Percentiles rank a stretch among this genome's conserved stretches.
phyloP scores from a whole-genome alignment of 1,140 invertebrate genomes.

The honey bee (Apis mellifera) region DNA sequence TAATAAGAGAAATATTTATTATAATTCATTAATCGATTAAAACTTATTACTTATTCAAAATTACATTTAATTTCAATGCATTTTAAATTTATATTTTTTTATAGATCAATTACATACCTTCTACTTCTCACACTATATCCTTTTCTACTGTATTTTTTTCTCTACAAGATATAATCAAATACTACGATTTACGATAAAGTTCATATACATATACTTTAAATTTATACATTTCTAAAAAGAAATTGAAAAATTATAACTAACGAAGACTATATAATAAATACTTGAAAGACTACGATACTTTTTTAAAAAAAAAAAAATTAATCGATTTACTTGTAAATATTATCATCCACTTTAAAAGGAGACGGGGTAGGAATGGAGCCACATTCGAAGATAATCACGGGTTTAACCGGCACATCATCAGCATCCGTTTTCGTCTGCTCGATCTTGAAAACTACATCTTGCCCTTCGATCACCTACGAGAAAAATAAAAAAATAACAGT shows the following conservation, averaged over 20 bases:
- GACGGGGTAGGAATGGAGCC: slow-evolving; percentile 83
- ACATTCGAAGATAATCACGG: slow-evolving; percentile 86
- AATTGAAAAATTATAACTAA: background rate
- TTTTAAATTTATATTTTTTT: too few relatives aligned
- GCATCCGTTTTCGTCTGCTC: slow-evolving; percentile 90
- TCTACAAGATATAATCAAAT: too few relatives aligned
- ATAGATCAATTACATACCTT: too few relatives aligned
- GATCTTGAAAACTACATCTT: slow-evolving; percentile 92
- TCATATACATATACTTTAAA: too few relatives aligned
- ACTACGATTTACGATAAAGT: too few relatives aligned
- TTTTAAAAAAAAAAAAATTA: background rate
- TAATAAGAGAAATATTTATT: background rate
- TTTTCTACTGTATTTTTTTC: too few relatives aligned
- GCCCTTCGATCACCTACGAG: slow-evolving; percentile 87
- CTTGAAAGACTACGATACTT: background rate
- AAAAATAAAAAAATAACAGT: background rate
- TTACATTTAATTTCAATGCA: background rate
- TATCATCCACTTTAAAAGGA: slow-evolving; percentile 86
- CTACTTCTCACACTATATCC: too few relatives aligned
- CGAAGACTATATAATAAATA: background rate
- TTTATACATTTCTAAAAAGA: background rate
- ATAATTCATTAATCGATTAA: background rate
- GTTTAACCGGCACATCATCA: slow-evolving; percentile 86
- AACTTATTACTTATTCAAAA: background rate
- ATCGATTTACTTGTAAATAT: slow-evolving; percentile 85